Evolutionary conservation across 2,888 invertebrate species (phyloP).

Genomic region (Drosophila neotestacea): DNA sequence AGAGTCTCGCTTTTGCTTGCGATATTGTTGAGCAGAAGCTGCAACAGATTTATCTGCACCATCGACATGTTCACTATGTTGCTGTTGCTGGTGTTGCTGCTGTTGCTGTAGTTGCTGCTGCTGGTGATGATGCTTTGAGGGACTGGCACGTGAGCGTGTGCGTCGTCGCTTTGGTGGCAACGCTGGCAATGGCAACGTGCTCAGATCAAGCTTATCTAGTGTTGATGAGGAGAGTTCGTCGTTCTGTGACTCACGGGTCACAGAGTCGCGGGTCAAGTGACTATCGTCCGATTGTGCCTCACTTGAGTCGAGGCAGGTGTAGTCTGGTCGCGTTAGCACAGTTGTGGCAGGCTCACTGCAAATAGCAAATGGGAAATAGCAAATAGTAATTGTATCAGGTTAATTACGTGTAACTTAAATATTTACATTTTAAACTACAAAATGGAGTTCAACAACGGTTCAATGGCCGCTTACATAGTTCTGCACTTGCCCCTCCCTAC

Average conservation of each 20-base stretch:
- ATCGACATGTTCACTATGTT: slow-evolving; percentile 43
- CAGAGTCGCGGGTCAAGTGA: slow-evolving; percentile 82
- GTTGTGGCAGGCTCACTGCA: slow-evolving; percentile 32
- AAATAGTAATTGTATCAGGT: neutral
- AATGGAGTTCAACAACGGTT: slow-evolving; percentile 34
- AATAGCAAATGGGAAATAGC: neutral
- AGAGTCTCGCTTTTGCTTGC: slow-evolving; percentile 42
- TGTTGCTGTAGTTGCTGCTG: slow-evolving; percentile 30
- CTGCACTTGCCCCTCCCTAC: slow-evolving; percentile 43
- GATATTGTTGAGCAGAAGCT: slow-evolving; percentile 19
- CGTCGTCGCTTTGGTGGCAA: slow-evolving; percentile 84
- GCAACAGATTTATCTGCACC: slow-evolving; percentile 29
- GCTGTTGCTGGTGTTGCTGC: slow-evolving; percentile 32
- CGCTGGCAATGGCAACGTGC: slow-evolving; percentile 84
- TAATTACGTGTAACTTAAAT: slow-evolving; percentile 21
- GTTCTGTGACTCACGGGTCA: slow-evolving; percentile 83
- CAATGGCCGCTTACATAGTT: slow-evolving; percentile 52
- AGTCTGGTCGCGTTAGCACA: slow-evolving; percentile 73
- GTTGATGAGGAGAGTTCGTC: slow-evolving; percentile 83
- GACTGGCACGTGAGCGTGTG: slow-evolving; percentile 78
- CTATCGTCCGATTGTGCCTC: slow-evolving; percentile 84
- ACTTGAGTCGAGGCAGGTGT: slow-evolving; percentile 82
- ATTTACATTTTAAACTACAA: slow-evolving; percentile 23
- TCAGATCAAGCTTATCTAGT: slow-evolving; percentile 84
- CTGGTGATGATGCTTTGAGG: slow-evolving; percentile 70